Percentiles rank a stretch among this genome's conserved stretches.
Conservation (phyloP, 1,140 invertebrate species). For the Hesperophylax magnus region DNA sequence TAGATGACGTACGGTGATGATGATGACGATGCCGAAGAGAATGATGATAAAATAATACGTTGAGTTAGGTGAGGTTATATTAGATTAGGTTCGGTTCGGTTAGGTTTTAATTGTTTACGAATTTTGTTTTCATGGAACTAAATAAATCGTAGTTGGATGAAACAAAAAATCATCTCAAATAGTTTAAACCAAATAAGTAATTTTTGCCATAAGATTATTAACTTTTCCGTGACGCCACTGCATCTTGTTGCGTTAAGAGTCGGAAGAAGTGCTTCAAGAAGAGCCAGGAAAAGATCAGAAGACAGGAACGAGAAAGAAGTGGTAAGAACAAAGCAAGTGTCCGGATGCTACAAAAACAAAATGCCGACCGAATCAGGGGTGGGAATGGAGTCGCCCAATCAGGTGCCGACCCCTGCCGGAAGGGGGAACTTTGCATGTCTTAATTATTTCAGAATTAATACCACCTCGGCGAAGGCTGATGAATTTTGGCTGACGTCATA, state of each 20-base stretch:
- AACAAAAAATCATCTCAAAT: too few relatives aligned
- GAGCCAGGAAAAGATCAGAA: neutral
- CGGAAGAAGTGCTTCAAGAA: conserved; percentile 17
- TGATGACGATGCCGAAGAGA: too few relatives aligned
- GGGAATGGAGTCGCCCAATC: neutral
- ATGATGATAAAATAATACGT: too few relatives aligned
- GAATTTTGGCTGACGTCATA: conserved; percentile 13
- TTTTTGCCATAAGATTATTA: neutral
- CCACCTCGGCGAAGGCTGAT: conserved; percentile 20
- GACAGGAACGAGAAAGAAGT: neutral
- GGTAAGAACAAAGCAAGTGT: conserved; percentile 43
- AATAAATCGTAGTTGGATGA: too few relatives aligned
- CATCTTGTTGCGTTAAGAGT: conserved; percentile 6
- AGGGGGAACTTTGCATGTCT: conserved; percentile 1
- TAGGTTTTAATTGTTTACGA: too few relatives aligned
- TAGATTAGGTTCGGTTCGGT: too few relatives aligned
- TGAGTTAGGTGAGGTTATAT: too few relatives aligned
- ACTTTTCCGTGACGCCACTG: neutral
- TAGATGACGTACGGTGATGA: too few relatives aligned
- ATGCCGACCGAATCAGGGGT: neutral
- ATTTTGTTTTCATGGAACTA: too few relatives aligned
- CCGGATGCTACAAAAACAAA: conserved; percentile 40
- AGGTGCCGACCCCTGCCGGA: neutral
- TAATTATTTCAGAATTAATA: conserved; percentile 34
- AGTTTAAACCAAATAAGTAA: neutral